Base-by-base conservation (phyloP, 2,113 vertebrate species). In the Herpailurus yagouaroundi region DNA sequence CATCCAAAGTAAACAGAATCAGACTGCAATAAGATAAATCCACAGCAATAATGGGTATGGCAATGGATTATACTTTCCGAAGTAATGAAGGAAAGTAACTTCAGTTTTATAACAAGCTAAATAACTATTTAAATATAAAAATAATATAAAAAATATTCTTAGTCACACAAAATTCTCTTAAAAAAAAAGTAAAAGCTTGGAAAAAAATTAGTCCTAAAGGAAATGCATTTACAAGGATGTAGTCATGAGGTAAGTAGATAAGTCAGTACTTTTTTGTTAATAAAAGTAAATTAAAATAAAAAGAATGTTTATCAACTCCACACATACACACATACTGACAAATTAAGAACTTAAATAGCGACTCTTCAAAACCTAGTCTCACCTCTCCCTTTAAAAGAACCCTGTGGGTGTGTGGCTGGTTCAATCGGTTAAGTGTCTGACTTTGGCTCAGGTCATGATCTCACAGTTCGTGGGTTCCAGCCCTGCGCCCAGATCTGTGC, bases 61-160 rank as follows among this genome's bases (percentile, higher is more conserved):
- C 8, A 21, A 7, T 69, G 38, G n/a, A 69, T 4, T 16, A 71
- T 6, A 36, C 73, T 71, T 77, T 79, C 90, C 11, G 63, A 84
- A 93, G 38, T n/a, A 84, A 69, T 41, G 57, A 1, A 23, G 50
- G 50, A 69, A 60, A 85, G 71, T 16, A 27, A 48, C 16, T 74
- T 88, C 18, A n/a, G 52, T 29, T 89, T 41, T 96, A 85, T 52
- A 84, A 12, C 41, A 41, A 84, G 19, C 0, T 69, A 57, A 83
- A 96, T 88, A 10, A 66, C 45, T 52, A 66, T 50, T 57, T 74
- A 87, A 91, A 80, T 38, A 4, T 52, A 52, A 92, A 23, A 63
- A 23, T 71, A n/a, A 71, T 63, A n/a, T 71, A 38, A 50, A 60
- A 71, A 4, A 45, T 86, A 38, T n/a, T 60, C 10, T 33, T 77